Evolutionary conservation across 2,797 vertebrate genomes (phyloP), one percentile per base, ranked within the genome.

Genomic region (Phataginus tricuspis): DNA sequence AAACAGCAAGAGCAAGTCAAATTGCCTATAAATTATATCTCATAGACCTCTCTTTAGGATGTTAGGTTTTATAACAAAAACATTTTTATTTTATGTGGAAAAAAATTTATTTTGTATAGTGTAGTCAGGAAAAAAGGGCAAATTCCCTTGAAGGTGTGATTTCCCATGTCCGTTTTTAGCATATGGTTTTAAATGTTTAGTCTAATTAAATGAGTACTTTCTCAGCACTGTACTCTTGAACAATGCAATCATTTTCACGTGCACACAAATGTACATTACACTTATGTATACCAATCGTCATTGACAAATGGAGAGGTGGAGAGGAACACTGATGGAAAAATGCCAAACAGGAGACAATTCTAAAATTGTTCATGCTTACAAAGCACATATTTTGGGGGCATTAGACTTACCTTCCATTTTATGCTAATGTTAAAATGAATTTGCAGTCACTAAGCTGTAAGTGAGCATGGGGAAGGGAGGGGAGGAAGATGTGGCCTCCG

Each of bases 221-320:
- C 66, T 7, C 25, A 55, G 15, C n/a, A 11, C 0, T 8, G 2
- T 55, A 10, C 5, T 90, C 39, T 49, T 72, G 16, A 86, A 84
- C 14, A 49, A 12, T 5, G 19, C 7, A 14, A 12, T 25, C 25
- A 3, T 29, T 16, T 69, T 77, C 12, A 34, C 1, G 21, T 12
- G 39, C 29, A 75, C 13, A 10, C 6, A 59, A 31, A 53, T 8
- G 37, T 1, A 23, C 12, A 78, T 1, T 19, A 64, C 12, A 39
- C 3, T 14, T 1, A 9, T 0, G 5, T 0, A 5, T 1, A 9
- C 1, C 23, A 18, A 4, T 12, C 9, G 11, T 72, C 55, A 59
- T 45, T 69, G 68, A 69, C 49, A 34, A 55, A 25, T 9, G 18
- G 25, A 75, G 71, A 95, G 23, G 31, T 9, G 18, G 25, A 75